Evolutionary conservation across 2,797 vertebrate genomes (phyloP).

Genomic region (Schizopygopsis malacanthus): DNA sequence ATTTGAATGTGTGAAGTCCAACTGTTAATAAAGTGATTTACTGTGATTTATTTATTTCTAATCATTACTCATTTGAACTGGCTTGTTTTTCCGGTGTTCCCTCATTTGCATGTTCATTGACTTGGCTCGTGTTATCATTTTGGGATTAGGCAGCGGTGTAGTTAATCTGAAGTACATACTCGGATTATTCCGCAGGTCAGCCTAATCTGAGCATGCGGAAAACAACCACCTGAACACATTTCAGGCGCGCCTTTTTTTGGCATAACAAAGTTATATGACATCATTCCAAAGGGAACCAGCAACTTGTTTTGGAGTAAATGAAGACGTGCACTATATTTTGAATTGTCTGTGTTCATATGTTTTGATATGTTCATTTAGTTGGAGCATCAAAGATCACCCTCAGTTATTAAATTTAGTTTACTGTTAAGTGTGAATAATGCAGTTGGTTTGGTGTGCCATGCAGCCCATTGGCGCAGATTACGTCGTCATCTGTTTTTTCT

Average conservation of each 20-base stretch:
- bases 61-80: background rate
- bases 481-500: background rate
- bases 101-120: constrained; percentile 22
- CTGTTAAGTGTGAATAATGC: background rate
- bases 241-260: background rate
- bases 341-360: background rate
- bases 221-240: background rate
- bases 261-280: background rate
- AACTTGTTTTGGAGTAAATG: background rate
- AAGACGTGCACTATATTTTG: background rate
- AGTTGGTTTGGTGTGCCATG: background rate
- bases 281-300: background rate
- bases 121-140: background rate
- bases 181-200: background rate
- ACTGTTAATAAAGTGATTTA: background rate
- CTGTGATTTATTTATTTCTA: background rate
- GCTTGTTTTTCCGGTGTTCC: background rate
- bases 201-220: background rate
- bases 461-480: background rate
- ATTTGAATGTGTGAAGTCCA: no score
- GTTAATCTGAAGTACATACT: constrained; percentile 3
- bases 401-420: background rate
- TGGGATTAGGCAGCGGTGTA: background rate
- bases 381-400: background rate
- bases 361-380: background rate